phyloP scores from a whole-genome alignment of 2,113 vertebrate species.

The Smithornis capensis region DNA sequence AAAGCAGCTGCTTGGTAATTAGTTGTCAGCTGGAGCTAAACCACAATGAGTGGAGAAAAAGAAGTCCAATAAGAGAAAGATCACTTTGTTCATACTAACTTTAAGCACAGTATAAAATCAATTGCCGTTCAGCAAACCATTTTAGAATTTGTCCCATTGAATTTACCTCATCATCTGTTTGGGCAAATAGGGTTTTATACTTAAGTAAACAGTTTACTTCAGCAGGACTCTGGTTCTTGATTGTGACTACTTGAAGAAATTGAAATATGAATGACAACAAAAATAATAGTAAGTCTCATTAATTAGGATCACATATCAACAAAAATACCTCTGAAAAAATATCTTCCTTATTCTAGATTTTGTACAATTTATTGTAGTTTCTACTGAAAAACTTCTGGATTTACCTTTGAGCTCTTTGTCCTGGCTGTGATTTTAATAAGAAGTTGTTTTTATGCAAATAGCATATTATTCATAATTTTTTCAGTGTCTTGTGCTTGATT shows the following conservation, averaged over 20 bases:
- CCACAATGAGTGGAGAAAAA: neutral
- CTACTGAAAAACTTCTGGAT: neutral
- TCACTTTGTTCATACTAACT: neutral
- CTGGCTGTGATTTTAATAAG: neutral
- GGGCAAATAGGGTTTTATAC: neutral
- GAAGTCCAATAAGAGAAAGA: neutral
- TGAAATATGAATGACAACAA: neutral
- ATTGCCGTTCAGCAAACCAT: neutral
- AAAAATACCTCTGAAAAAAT: neutral
- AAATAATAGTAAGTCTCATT: neutral
- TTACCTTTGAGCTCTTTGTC: neutral
- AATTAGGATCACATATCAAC: neutral
- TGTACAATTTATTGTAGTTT: neutral
- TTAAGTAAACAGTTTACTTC: neutral
- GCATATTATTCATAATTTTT: neutral
- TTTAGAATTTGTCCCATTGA: neutral
- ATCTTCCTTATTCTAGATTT: neutral
- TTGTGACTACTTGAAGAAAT: neutral
- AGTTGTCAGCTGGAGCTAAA: neutral
- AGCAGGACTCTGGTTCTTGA: neutral
- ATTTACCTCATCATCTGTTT: neutral
- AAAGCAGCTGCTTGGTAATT: neutral
- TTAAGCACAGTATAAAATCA: neutral
- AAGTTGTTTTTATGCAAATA: neutral
- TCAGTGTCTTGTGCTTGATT: conserved; percentile 14